These are phyloP conservation scores for Hipposideros larvatus DNA, from an alignment of 2,797 vertebrate genomes.

Conservation along the genomic window DNA sequence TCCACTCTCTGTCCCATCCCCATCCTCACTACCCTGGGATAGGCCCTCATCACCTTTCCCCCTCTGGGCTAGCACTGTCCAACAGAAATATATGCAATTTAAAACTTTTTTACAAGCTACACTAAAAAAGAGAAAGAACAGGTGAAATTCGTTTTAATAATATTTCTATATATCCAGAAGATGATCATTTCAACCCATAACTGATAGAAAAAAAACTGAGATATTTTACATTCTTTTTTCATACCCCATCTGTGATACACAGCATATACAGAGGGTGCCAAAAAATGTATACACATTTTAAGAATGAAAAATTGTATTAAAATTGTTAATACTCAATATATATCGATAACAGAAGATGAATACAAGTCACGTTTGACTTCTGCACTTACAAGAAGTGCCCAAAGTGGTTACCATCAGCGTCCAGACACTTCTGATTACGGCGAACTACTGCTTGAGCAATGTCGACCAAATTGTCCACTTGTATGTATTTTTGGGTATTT, in stretches of 20 bases:
- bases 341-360: too few species aligned
- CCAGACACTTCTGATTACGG: too few species aligned
- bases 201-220: constrained; percentile 29
- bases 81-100: neutral
- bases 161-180: constrained; percentile 16
- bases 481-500: neutral
- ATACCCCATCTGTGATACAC: neutral
- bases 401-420: too few species aligned
- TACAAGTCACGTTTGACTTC: too few species aligned
- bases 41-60: neutral
- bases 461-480: too few species aligned
- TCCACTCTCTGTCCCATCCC: neutral
- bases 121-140: neutral
- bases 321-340: too few species aligned
- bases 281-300: too few species aligned
- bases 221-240: neutral
- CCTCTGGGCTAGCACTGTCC: neutral
- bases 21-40: neutral
- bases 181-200: constrained; percentile 30
- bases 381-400: too few species aligned
- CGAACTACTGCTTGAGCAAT: too few species aligned
- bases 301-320: too few species aligned
- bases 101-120: neutral
- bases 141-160: neutral
- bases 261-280: too few species aligned